Conservation (phyloP, 2,113 vertebrate genomes). For the Psammodynastes pulverulentus region DNA sequence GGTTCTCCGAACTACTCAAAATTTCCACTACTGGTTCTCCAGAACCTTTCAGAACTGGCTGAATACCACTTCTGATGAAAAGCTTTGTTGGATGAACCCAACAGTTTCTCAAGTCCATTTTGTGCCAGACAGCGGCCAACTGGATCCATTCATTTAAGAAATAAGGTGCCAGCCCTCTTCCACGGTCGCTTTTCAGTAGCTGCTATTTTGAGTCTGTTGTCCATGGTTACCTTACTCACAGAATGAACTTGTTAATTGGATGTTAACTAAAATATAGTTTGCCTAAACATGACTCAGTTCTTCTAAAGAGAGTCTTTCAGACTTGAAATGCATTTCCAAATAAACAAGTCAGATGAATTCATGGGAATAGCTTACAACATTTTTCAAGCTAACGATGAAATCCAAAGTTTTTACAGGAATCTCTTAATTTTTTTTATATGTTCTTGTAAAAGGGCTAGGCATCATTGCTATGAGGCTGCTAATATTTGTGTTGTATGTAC, state of each 20-base stretch:
- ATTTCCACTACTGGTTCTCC: too few relatives aligned
- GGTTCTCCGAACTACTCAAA: too few relatives aligned
- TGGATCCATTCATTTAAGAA: neutral
- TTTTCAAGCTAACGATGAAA: neutral
- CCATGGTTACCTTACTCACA: neutral
- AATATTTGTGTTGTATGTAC: neutral
- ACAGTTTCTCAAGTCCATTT: neutral
- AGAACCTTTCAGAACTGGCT: too few relatives aligned
- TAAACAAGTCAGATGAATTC: neutral
- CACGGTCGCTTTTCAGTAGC: neutral
- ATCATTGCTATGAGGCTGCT: neutral
- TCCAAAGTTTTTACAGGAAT: neutral
- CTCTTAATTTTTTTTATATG: neutral
- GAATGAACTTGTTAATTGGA: neutral
- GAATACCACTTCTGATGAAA: too few relatives aligned
- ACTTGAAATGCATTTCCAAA: neutral
- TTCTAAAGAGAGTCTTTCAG: neutral
- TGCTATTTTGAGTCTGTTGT: neutral
- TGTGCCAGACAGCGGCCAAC: neutral
- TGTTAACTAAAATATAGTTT: neutral
- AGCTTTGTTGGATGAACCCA: neutral
- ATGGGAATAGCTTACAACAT: neutral
- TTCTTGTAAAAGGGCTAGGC: neutral
- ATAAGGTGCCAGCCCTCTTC: neutral
- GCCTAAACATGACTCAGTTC: neutral